These are phyloP conservation scores for Siderastrea siderea DNA, from an alignment of 92 coral and sea anemone species.

Conservation along the genomic window DNA sequence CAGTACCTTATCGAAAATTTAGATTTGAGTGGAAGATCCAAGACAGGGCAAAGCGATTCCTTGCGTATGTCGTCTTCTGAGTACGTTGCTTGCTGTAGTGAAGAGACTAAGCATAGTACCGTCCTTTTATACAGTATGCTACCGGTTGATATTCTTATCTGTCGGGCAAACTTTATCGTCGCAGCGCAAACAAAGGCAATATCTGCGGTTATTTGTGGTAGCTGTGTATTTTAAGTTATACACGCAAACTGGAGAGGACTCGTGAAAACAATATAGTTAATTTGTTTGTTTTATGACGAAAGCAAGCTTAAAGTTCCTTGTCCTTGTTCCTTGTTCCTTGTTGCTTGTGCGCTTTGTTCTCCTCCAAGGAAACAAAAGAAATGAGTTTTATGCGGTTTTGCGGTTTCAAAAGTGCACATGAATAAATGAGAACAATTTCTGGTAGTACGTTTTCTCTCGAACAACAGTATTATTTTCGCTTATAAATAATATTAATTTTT, in stretches of 20 bases:
- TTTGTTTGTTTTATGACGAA: constrained; percentile 21
- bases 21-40: not conserved
- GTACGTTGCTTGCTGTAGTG: not conserved
- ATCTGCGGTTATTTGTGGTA: not conserved
- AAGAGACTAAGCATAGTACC: not conserved
- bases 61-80: not conserved
- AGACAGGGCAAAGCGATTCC: not conserved
- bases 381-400: too few relatives aligned
- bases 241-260: not conserved
- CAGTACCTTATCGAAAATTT: too few relatives aligned
- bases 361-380: too few relatives aligned
- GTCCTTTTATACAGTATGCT: not conserved
- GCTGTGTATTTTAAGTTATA: not conserved
- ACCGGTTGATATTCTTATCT: not conserved
- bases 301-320: not conserved
- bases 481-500: not conserved
- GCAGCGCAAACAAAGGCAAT: not conserved
- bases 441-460: not conserved
- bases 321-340: not conserved
- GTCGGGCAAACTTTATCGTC: not conserved
- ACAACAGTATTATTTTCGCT: too few relatives aligned
- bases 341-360: too few relatives aligned
- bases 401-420: too few relatives aligned
- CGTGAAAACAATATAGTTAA: not conserved
- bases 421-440: not conserved